A percentile compares a stretch with the other conserved stretches of the same genome.
These are phyloP conservation scores for Steinernema khuongi DNA, from an alignment of 1,140 invertebrate species.

Conservation along the genomic window DNA sequence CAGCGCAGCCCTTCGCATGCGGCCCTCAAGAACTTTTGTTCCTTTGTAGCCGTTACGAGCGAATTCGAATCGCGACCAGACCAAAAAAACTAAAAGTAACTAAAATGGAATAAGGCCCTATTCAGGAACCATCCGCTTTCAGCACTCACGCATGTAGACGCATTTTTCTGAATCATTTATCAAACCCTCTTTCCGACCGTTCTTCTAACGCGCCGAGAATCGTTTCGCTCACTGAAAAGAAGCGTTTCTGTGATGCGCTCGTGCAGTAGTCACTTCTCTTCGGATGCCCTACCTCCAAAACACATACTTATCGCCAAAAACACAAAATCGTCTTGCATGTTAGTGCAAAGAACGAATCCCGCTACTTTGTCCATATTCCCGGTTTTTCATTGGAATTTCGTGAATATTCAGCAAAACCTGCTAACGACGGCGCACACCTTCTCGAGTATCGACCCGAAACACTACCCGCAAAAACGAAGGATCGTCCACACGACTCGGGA, in stretches of 20 bases:
- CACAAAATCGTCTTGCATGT: too few species aligned
- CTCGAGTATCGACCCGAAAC: background rate
- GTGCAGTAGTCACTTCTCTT: background rate
- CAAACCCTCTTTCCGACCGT: background rate
- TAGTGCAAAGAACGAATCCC: too few species aligned
- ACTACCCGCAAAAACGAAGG: background rate
- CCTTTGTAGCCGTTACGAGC: too few species aligned
- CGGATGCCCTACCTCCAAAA: background rate
- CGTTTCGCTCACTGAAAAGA: background rate
- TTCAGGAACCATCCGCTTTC: too few species aligned
- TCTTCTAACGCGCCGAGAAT: background rate
- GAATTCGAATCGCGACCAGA: too few species aligned
- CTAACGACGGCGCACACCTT: slow-evolving; percentile 5
- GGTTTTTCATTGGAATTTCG: background rate
- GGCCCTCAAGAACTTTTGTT: background rate
- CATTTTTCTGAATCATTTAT: background rate
- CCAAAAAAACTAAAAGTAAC: too few species aligned
- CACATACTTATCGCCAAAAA: too few species aligned
- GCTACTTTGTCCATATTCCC: too few species aligned
- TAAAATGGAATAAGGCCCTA: too few species aligned
- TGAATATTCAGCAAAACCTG: background rate
- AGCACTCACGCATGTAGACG: background rate
- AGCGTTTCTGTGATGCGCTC: background rate
- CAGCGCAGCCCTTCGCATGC: background rate
- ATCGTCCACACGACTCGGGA: background rate